phyloP scores from a whole-genome alignment of 2,888 invertebrate genomes.

The Apotomis turbidana region DNA sequence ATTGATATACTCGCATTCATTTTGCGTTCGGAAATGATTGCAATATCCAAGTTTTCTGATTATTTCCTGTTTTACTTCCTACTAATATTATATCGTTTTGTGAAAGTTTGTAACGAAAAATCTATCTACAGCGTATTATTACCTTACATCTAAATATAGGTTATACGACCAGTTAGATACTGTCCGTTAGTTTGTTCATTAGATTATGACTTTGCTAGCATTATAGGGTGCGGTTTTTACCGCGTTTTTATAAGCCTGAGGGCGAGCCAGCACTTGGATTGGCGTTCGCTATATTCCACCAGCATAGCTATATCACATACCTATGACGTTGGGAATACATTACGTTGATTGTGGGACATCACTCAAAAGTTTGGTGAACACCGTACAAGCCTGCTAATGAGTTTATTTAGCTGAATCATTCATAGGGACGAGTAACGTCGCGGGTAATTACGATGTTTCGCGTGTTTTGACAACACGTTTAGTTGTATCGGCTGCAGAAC shows the following conservation, averaged over 20 bases:
- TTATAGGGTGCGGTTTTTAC: constrained; percentile 39
- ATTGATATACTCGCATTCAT: no score
- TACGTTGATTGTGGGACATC: constrained; percentile 14
- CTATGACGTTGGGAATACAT: not conserved
- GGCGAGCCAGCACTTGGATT: constrained; percentile 23
- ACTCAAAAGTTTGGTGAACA: constrained; percentile 9
- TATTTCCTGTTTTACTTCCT: no score
- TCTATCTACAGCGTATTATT: no score
- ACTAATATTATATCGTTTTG: no score
- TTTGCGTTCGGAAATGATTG: no score
- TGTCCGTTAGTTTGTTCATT: constrained; percentile 33
- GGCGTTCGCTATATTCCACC: constrained; percentile 3
- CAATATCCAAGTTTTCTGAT: no score
- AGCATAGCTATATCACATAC: constrained; percentile 4
- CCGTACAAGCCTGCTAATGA: constrained; percentile 15
- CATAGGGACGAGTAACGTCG: no score
- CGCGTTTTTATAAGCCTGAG: constrained; percentile 34
- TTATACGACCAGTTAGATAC: constrained; percentile 1
- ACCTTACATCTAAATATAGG: constrained; percentile 17
- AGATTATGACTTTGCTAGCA: constrained; percentile 35
- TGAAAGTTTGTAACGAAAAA: no score
- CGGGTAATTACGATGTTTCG: no score
- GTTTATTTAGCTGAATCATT: constrained; percentile 14
- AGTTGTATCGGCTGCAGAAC: no score
- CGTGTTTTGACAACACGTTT: no score